These are phyloP conservation scores for Sinocyclocheilus anshuiensis DNA, from an alignment of 2,113 vertebrate genomes.

Conservation along the genomic window DNA sequence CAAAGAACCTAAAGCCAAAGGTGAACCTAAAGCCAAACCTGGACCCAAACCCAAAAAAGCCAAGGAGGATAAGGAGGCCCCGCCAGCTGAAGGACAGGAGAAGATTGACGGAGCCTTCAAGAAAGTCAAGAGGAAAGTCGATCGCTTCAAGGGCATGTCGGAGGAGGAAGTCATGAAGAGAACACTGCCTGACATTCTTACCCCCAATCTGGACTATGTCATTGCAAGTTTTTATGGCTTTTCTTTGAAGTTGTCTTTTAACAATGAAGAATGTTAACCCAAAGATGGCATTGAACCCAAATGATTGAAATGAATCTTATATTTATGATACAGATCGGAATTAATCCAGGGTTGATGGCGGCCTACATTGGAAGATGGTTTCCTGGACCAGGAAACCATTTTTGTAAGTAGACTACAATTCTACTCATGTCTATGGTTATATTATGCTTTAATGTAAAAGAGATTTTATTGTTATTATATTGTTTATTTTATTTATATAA, in stretches of 20 bases:
- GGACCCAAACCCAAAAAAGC: slow-evolving; percentile 70
- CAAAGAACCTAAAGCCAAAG: slow-evolving; percentile 63
- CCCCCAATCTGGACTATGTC: slow-evolving; percentile 94
- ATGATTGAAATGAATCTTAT: neutral
- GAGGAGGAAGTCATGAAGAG: slow-evolving; percentile 96
- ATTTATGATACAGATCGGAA: slow-evolving; percentile 86
- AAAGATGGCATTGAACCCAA: neutral
- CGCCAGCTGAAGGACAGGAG: slow-evolving; percentile 85
- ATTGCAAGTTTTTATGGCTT: slow-evolving; percentile 83
- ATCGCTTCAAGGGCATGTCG: slow-evolving; percentile 95
- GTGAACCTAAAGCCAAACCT: slow-evolving; percentile 60
- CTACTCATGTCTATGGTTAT: neutral
- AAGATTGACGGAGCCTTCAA: slow-evolving; percentile 97
- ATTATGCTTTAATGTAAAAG: neutral
- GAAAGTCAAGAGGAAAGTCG: slow-evolving; percentile 93
- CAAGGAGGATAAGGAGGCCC: slow-evolving; percentile 67
- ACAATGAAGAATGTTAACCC: neutral
- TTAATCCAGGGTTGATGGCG: slow-evolving; percentile 97
- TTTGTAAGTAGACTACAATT: slow-evolving; percentile 81
- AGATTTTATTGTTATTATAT: neutral
- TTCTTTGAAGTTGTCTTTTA: neutral
- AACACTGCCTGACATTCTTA: slow-evolving; percentile 95
- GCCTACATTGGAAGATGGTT: slow-evolving; percentile 97
- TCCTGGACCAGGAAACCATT: slow-evolving; percentile 97
- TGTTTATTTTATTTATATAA: neutral